Evolutionary conservation across 2,888 invertebrate genomes (phyloP).

Genomic region (Xestia rhomboidea): DNA sequence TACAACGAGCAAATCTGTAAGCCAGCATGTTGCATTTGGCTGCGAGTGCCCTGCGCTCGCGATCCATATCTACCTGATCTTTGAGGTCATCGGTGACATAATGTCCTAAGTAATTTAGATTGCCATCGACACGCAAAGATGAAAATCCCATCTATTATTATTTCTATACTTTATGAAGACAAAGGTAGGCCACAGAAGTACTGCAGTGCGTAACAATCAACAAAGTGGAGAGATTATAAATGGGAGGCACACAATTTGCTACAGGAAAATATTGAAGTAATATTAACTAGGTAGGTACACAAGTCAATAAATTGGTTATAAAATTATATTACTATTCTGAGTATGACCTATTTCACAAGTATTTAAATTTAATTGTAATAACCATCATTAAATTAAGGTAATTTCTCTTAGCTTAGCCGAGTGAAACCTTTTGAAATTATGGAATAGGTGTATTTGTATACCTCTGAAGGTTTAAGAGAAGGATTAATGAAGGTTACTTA

Average conservation of each 20-base stretch:
- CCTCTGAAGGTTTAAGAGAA: too few species aligned
- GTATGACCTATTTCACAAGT: background rate
- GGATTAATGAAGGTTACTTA: background rate
- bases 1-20: too few species aligned
- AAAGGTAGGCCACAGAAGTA: too few species aligned
- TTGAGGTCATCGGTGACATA: too few species aligned
- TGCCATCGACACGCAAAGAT: too few species aligned
- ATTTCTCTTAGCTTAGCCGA: background rate
- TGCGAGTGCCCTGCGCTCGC: too few species aligned
- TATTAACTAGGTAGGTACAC: background rate
- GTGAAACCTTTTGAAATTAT: background rate
- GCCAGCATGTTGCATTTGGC: too few species aligned
- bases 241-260: background rate
- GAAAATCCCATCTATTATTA: too few species aligned
- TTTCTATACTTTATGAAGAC: too few species aligned
- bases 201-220: background rate
- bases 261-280: background rate
- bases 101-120: too few species aligned
- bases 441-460: too few species aligned
- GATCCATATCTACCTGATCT: too few species aligned
- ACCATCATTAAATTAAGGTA: background rate
- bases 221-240: background rate
- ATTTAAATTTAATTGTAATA: background rate
- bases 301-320: background rate
- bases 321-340: background rate